Evolutionary conservation across 2,888 invertebrate species (phyloP).

Genomic region (Andrena camellia): DNA sequence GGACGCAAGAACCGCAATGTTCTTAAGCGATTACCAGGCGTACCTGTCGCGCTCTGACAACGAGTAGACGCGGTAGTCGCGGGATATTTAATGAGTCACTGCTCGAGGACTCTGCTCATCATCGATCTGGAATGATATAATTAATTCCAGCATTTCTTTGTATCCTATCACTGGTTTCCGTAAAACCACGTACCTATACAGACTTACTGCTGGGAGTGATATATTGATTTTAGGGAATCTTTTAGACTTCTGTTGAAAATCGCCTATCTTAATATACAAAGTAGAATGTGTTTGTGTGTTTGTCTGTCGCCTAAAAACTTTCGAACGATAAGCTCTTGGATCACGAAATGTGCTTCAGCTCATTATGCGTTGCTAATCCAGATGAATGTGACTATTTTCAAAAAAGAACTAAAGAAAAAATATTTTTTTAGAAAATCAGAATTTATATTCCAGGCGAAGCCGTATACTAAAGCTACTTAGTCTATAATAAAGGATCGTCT

Average conservation of each 20-base stretch:
- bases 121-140: constrained; percentile 50
- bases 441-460: too few species aligned
- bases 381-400: too few species aligned
- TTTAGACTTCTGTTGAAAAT: neutral
- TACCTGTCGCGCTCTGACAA: constrained; percentile 44
- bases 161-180: neutral
- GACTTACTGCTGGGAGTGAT: neutral
- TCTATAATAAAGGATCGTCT: neutral
- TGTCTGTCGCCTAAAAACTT: too few species aligned
- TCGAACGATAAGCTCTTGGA: too few species aligned
- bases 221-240: neutral
- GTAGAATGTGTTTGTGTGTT: too few species aligned
- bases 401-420: too few species aligned
- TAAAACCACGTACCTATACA: neutral
- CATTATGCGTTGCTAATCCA: too few species aligned
- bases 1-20: constrained; percentile 49
- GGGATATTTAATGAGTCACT: constrained; percentile 48
- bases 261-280: too few species aligned
- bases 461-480: neutral
- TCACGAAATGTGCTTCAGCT: too few species aligned
- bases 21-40: constrained; percentile 63
- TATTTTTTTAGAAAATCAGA: too few species aligned
- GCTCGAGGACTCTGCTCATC: constrained; percentile 10
- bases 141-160: constrained; percentile 37
- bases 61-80: constrained; percentile 40